phyloP scores from a whole-genome alignment of 2,113 vertebrate genomes.

The Bos javanicus region DNA sequence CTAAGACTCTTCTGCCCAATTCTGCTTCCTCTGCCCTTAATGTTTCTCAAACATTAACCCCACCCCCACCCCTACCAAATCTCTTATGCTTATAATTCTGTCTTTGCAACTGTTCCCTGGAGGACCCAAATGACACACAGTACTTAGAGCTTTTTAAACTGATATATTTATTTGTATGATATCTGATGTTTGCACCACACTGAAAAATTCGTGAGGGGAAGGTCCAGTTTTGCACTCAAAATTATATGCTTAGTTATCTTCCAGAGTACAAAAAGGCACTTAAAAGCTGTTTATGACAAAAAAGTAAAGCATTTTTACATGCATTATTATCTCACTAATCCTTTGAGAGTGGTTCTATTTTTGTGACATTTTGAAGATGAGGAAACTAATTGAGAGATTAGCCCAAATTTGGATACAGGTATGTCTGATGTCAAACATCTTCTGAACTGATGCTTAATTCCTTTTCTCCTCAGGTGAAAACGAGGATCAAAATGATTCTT shows the following conservation, averaged over 20 bases:
- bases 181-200: background rate
- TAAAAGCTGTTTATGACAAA: background rate
- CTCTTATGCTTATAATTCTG: background rate
- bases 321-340: background rate
- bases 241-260: constrained; percentile 18
- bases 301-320: background rate
- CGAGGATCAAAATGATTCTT: background rate
- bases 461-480: background rate
- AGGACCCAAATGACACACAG: background rate
- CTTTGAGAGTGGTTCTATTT: background rate
- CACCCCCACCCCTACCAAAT: background rate
- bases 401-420: background rate
- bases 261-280: background rate
- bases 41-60: background rate
- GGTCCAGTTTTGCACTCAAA: background rate
- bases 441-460: background rate
- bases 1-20: background rate
- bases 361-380: constrained; percentile 13
- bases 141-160: background rate
- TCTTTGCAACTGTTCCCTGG: background rate
- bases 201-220: background rate
- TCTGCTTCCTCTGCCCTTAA: background rate
- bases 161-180: background rate
- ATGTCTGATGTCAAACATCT: background rate
- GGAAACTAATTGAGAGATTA: background rate